These are phyloP conservation scores for Marmota monax DNA, from an alignment of 2,113 vertebrate species.

Conservation along the genomic window DNA sequence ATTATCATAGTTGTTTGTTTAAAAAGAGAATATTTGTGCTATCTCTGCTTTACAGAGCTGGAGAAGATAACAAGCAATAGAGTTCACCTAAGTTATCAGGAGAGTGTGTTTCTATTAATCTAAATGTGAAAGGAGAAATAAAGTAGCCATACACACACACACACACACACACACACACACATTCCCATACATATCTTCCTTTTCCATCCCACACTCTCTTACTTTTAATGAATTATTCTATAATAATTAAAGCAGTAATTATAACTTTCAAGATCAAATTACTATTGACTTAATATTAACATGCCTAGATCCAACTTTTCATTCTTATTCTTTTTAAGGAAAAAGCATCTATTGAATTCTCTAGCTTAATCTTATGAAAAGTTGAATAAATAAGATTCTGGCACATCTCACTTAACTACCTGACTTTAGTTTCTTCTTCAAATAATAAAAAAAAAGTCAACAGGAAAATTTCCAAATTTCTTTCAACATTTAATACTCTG, in stretches of 20 bases:
- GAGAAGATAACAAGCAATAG: neutral
- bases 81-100: neutral
- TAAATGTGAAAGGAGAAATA: neutral
- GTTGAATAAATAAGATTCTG: neutral
- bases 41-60: neutral
- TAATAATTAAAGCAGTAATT: neutral
- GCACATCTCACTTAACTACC: neutral
- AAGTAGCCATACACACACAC: neutral
- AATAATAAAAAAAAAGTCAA: too few relatives aligned
- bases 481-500: neutral
- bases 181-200: neutral
- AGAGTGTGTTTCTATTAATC: neutral
- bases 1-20: neutral
- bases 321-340: neutral
- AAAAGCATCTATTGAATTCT: neutral
- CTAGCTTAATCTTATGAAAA: neutral
- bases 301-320: neutral
- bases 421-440: neutral
- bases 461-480: neutral
- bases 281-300: neutral
- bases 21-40: neutral
- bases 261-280: neutral
- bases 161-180: neutral
- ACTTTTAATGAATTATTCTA: neutral
- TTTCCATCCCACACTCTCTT: neutral